Base-by-base conservation (phyloP, 2,113 vertebrate genomes). In the Globicephala melas region DNA sequence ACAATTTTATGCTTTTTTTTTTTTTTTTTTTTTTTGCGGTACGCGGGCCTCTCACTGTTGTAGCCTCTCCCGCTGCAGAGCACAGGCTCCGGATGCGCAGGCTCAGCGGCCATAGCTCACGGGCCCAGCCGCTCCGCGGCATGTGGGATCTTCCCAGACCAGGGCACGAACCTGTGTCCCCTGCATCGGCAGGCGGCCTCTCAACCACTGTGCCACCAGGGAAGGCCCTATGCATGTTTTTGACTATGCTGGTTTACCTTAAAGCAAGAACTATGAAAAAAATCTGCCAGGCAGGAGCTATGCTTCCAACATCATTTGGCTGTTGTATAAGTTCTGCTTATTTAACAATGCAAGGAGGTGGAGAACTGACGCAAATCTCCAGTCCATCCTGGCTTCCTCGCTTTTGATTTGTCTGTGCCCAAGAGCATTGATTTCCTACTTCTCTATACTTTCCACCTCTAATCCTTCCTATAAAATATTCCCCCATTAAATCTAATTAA, bases 361-460 rank as follows among this genome's bases (percentile, higher is more conserved):
- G 77, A 82, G n/a, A 91, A 96, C 38, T 71, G 62, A 73, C 68
- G 26, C 68, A 81, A 62, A 86, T 53, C 88, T 89, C 14, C 55
- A 82, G 5, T 71, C 33, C 21, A 26, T 23, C 25, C 62, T 80
- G 67, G 6, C 36, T 44, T 83, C 11, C 26, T 71, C n/a, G 63
- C 9, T 85, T 81, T 53, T 47, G 65, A 65, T 26, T 76, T 68
- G 36, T 71, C 76, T 84, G 17, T 36, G 3, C 1, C n/a, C 60
- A 15, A 90, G 58, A 84, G 28, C 53, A 80, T 41, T 73, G 33
- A 65, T 86, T 92, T 84, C 21, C 31, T 55, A 41, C n/a, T 94
- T 94, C 50, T n/a, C 38, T 89, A 44, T 88, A 50, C 8, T 50
- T 76, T 83, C n/a, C 5, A 9, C 21, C n/a, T 84, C 38, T 87